phyloP scores from a whole-genome alignment of 2,797 vertebrate genomes.

The Adelosebastes latens region DNA sequence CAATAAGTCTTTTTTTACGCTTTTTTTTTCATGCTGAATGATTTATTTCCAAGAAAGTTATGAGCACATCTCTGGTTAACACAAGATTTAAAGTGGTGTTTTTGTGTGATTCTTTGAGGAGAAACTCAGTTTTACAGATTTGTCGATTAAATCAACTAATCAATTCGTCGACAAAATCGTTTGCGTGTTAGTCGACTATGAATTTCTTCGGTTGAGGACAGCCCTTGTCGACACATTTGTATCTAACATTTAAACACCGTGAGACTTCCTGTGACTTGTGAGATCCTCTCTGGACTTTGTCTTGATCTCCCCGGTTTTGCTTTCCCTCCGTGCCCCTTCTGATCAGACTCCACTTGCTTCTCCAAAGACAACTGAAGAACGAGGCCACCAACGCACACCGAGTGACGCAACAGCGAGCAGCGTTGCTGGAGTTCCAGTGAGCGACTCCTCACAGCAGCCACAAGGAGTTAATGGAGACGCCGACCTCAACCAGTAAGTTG shows the following conservation, averaged over 20 bases:
- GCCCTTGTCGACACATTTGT: neutral
- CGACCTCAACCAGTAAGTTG: constrained; percentile 88
- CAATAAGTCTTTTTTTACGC: too few relatives aligned
- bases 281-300: neutral
- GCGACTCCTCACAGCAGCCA: constrained; percentile 88
- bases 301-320: neutral
- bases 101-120: too few relatives aligned
- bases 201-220: too few relatives aligned
- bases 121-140: too few relatives aligned
- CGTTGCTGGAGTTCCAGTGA: constrained; percentile 83
- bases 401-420: constrained; percentile 89
- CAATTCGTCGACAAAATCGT: too few relatives aligned
- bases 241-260: neutral
- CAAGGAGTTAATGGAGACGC: constrained; percentile 88
- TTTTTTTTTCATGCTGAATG: too few relatives aligned
- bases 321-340: neutral
- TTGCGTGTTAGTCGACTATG: too few relatives aligned
- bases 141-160: too few relatives aligned
- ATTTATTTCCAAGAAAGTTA: too few relatives aligned
- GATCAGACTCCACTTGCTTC: constrained; percentile 89
- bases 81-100: too few relatives aligned
- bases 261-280: neutral
- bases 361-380: constrained; percentile 87
- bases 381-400: constrained; percentile 87
- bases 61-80: too few relatives aligned